Conservation (phyloP, 2,888 invertebrate genomes). For the Drosophila falleni region DNA sequence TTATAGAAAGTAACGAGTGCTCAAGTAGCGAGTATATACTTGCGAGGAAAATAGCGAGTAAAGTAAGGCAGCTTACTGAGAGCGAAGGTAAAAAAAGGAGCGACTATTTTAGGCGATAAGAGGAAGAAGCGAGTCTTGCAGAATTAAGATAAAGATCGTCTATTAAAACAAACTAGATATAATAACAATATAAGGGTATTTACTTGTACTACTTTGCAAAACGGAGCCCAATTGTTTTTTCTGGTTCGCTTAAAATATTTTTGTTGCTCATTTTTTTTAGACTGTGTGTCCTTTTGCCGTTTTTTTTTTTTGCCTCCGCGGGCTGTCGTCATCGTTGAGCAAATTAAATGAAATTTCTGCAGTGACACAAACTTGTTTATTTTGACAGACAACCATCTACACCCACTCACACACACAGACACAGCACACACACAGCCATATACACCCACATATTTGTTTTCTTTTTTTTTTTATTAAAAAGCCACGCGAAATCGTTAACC, state of each 20-base stretch:
- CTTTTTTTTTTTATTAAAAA: constrained; percentile 48
- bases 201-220: neutral
- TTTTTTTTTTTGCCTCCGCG: constrained; percentile 14
- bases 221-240: neutral
- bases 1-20: too few species aligned
- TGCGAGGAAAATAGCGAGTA: neutral
- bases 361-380: constrained; percentile 84
- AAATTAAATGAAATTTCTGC: constrained; percentile 85
- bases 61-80: too few species aligned
- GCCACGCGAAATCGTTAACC: constrained; percentile 72
- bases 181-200: constrained; percentile 5
- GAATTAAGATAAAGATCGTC: neutral
- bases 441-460: neutral
- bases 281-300: neutral
- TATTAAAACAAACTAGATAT: too few species aligned
- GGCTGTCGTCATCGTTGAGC: constrained; percentile 62
- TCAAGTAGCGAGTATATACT: too few species aligned
- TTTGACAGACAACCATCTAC: constrained; percentile 75
- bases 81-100: neutral
- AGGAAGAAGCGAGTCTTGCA: too few species aligned
- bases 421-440: constrained; percentile 9
- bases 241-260: neutral
- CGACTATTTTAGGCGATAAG: neutral
- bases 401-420: constrained; percentile 20
- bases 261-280: neutral